Conservation (phyloP, 2,888 invertebrate genomes). For the Halocaridina rubra region DNA sequence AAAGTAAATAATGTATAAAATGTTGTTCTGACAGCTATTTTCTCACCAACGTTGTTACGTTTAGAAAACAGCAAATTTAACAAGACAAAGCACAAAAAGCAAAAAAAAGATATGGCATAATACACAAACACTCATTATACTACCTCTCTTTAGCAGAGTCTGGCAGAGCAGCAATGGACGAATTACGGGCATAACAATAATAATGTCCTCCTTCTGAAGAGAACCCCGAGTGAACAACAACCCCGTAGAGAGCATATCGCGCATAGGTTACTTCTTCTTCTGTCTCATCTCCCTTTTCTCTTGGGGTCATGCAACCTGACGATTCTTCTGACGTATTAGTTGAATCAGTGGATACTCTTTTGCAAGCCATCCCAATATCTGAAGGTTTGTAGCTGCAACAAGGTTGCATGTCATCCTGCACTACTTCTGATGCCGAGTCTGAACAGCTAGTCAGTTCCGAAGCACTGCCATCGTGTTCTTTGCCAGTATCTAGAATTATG, state of each 20-base stretch:
- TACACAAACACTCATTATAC: slow-evolving; percentile 10
- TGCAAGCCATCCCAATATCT: too few relatives aligned
- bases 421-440: neutral
- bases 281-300: neutral
- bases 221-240: slow-evolving; percentile 85
- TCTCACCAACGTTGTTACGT: too few relatives aligned
- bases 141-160: slow-evolving; percentile 33
- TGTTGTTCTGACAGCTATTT: too few relatives aligned
- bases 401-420: neutral
- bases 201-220: slow-evolving; percentile 90
- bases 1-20: too few relatives aligned
- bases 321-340: slow-evolving; percentile 15
- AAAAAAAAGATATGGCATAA: neutral
- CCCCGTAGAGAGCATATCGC: slow-evolving; percentile 81
- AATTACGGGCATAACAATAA: slow-evolving; percentile 78
- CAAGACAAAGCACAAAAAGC: neutral
- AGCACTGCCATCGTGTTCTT: neutral
- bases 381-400: neutral
- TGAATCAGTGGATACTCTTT: neutral
- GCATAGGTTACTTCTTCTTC: slow-evolving; percentile 66
- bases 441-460: neutral
- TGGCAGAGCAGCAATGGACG: slow-evolving; percentile 45
- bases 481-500: neutral
- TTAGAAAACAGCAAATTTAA: too few relatives aligned
- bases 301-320: slow-evolving; percentile 18